phyloP scores from a whole-genome alignment of 2,797 vertebrate genomes.

The Tragopan temminckii region DNA sequence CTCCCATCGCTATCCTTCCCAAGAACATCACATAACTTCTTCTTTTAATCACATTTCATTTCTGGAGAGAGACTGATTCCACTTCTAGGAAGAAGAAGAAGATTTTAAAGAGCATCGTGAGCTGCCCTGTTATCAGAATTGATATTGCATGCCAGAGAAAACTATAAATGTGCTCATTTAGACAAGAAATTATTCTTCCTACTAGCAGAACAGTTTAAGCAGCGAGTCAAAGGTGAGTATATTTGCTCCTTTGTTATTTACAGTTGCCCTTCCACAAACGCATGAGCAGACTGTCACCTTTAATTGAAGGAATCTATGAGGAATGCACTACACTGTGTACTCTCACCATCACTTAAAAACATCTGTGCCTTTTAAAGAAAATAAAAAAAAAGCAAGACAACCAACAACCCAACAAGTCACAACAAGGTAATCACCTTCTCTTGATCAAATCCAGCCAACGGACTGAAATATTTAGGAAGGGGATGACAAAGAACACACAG shows the following conservation, averaged over 20 bases:
- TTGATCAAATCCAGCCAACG: background rate
- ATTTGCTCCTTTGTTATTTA: background rate
- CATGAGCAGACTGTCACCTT: rapidly evolving
- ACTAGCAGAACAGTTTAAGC: background rate
- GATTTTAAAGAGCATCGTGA: background rate
- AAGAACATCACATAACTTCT: background rate
- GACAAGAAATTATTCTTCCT: background rate
- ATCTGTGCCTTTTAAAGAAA: background rate
- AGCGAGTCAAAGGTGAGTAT: background rate
- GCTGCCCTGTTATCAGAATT: background rate
- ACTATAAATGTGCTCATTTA: background rate
- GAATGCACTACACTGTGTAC: rapidly evolving
- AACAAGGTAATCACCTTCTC: background rate
- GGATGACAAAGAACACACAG: background rate
- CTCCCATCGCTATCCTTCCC: background rate
- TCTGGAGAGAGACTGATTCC: background rate
- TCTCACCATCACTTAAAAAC: background rate
- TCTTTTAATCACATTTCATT: background rate
- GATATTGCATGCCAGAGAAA: background rate
- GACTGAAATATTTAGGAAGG: background rate
- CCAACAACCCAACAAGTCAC: background rate
- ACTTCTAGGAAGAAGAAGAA: rapidly evolving
- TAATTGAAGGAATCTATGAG: background rate
- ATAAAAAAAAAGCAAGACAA: background rate
- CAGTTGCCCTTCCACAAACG: background rate